These are phyloP conservation scores for Andrena praecox DNA, from an alignment of 2,888 invertebrate genomes.

Conservation along the genomic window DNA sequence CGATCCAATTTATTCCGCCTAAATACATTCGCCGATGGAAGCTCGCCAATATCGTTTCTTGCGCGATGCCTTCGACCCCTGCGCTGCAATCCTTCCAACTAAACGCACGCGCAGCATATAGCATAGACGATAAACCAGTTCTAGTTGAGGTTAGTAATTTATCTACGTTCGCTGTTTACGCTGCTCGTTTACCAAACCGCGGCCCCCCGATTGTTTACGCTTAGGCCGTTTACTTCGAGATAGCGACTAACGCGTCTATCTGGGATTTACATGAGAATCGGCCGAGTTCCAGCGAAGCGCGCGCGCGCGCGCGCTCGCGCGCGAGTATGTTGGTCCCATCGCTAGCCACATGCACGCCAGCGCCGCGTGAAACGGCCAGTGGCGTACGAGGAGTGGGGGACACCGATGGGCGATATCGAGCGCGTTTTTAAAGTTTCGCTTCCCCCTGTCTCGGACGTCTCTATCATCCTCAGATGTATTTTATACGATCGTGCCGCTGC, in stretches of 20 bases:
- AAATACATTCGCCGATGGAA: not conserved
- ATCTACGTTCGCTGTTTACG: no score
- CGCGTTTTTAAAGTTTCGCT: conserved; percentile 25
- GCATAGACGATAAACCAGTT: no score
- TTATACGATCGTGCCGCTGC: not conserved
- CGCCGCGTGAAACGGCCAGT: conserved; percentile 47
- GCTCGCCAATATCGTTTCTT: not conserved
- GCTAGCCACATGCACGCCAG: conserved; percentile 46
- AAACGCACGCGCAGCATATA: no score
- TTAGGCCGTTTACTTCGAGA: not conserved
- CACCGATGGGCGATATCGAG: conserved; percentile 17
- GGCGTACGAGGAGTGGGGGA: conserved; percentile 26
- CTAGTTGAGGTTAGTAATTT: no score
- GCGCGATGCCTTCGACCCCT: not conserved
- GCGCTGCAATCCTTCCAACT: no score
- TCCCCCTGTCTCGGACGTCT: not conserved
- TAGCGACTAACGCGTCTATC: not conserved
- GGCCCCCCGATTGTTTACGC: not conserved
- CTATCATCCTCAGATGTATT: not conserved
- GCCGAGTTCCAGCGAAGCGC: not conserved
- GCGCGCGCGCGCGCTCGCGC: not conserved
- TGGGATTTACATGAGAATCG: not conserved
- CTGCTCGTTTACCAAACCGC: not conserved
- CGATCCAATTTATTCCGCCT: conserved; percentile 14
- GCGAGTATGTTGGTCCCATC: conserved; percentile 42